Evolutionary conservation across 2,888 invertebrate genomes (phyloP).

Genomic region (Tetanocera ferruginea): DNA sequence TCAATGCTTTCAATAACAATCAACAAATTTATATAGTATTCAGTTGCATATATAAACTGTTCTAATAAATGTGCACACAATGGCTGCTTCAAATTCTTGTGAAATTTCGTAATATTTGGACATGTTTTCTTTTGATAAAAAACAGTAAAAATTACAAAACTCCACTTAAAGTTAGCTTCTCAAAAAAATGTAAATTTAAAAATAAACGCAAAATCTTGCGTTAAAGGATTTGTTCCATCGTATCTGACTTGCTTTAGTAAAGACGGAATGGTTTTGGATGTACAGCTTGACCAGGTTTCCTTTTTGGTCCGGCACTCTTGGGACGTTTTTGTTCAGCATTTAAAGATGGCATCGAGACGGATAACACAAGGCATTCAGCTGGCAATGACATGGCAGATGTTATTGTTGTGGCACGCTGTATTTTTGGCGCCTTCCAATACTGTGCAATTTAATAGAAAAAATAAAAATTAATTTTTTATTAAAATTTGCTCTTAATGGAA

Average conservation of each 20-base stretch:
- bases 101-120: neutral
- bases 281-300: slow-evolving; percentile 62
- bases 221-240: neutral
- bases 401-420: slow-evolving; percentile 67
- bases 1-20: slow-evolving; percentile 16
- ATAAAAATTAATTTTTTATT: neutral
- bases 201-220: neutral
- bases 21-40: slow-evolving; percentile 33
- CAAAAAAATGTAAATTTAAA: neutral
- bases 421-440: slow-evolving; percentile 67
- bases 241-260: slow-evolving; percentile 55
- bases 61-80: neutral
- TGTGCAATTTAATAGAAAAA: slow-evolving; percentile 46
- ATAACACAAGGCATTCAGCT: slow-evolving; percentile 69
- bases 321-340: slow-evolving; percentile 64
- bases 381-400: slow-evolving; percentile 70
- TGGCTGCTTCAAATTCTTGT: neutral
- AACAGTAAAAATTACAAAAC: neutral
- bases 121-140: neutral
- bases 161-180: neutral
- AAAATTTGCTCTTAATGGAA: neutral
- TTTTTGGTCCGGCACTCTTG: slow-evolving; percentile 68
- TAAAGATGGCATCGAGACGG: slow-evolving; percentile 70
- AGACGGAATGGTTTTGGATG: slow-evolving; percentile 69
- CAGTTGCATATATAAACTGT: slow-evolving; percentile 23